phyloP scores from a whole-genome alignment of 1,140 invertebrate genomes.

The Diabrotica virgifera region DNA sequence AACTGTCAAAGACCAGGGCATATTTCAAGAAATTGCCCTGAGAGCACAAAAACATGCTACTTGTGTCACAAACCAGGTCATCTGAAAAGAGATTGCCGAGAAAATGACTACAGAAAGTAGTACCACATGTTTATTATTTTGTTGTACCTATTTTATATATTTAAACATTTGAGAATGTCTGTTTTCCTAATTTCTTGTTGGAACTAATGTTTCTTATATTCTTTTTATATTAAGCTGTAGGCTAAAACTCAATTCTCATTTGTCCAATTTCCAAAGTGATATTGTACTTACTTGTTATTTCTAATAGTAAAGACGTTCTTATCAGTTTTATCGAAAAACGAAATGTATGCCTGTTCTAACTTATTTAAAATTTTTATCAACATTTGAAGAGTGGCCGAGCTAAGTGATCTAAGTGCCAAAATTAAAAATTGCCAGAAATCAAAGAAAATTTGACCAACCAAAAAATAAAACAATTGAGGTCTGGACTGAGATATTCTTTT shows the following conservation, averaged over 20 bases:
- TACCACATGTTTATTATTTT: conserved; percentile 24
- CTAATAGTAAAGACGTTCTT: conserved; percentile 6
- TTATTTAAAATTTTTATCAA: no score
- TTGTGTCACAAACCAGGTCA: conserved; percentile 85
- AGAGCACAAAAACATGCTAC: conserved; percentile 82
- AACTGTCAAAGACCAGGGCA: conserved; percentile 84
- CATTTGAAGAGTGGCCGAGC: no score
- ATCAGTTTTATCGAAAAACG: conserved; percentile 17
- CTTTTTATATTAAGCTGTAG: not conserved
- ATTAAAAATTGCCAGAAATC: no score
- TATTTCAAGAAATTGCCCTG: conserved; percentile 84
- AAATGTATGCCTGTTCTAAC: no score
- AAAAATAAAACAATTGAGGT: no score
- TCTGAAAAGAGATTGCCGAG: conserved; percentile 85
- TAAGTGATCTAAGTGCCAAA: no score
- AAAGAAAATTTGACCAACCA: no score
- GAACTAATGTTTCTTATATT: conserved; percentile 29
- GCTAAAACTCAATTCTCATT: conserved; percentile 5
- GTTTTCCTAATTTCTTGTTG: conserved; percentile 25
- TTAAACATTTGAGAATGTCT: conserved; percentile 20
- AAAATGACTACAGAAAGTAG: conserved; percentile 53
- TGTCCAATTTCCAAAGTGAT: conserved; percentile 22
- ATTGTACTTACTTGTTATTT: conserved; percentile 20
- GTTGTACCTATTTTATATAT: conserved; percentile 32
- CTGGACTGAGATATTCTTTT: no score